These are phyloP conservation scores for Cataglyphis altisquamis DNA, from an alignment of 2,888 invertebrate genomes.

Conservation along the genomic window DNA sequence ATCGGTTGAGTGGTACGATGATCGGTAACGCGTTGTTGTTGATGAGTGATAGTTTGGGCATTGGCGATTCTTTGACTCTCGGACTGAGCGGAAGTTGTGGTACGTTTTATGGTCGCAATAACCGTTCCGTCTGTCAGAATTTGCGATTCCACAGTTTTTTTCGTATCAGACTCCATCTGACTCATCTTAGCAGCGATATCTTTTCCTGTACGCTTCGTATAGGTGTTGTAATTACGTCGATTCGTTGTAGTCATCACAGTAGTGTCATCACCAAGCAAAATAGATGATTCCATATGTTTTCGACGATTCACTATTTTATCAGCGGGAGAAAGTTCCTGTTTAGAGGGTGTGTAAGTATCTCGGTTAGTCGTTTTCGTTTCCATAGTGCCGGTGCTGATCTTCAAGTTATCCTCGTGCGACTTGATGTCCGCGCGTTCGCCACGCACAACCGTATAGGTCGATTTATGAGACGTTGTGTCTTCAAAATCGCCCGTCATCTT, in stretches of 20 bases:
- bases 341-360: conserved; percentile 87
- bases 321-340: conserved; percentile 87
- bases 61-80: conserved; percentile 72
- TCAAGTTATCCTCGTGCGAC: conserved; percentile 87
- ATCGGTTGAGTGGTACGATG: conserved; percentile 40
- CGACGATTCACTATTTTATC: conserved; percentile 88
- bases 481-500: conserved; percentile 87
- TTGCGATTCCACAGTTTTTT: conserved; percentile 79
- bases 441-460: conserved; percentile 86
- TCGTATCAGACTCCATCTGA: conserved; percentile 68
- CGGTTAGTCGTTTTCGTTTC: conserved; percentile 87
- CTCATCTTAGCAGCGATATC: conserved; percentile 76
- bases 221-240: conserved; percentile 88
- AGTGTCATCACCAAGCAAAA: conserved; percentile 88
- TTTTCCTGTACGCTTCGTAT: conserved; percentile 84
- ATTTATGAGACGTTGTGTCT: conserved; percentile 85
- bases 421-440: conserved; percentile 87
- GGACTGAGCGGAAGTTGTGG: conserved; percentile 79
- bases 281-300: conserved; percentile 90
- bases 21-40: conserved; percentile 68
- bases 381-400: conserved; percentile 87
- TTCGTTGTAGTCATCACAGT: conserved; percentile 88
- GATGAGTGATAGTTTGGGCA: conserved; percentile 74
- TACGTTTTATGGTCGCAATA: conserved; percentile 86
- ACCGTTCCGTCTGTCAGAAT: conserved; percentile 55